Evolutionary conservation across 2,888 invertebrate species (phyloP), one percentile per base, ranked within the genome.

Genomic region (Microchrysa polita): DNA sequence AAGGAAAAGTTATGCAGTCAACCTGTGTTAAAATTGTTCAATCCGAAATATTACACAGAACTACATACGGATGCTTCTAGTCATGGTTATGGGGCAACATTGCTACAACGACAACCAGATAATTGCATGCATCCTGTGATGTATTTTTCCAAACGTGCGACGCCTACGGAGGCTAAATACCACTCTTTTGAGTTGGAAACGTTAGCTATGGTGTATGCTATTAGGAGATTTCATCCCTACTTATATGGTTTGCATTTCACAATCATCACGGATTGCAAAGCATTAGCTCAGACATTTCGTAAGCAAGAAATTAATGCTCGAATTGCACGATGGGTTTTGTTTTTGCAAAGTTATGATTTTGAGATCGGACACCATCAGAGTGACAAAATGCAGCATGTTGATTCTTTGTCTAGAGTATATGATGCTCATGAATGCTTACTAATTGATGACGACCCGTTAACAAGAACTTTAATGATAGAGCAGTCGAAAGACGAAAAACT

Each of bases 101-200:
- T 60, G 14, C n/a, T 60, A 14, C 60, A 60, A 34, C 60, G 60
- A 5, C 23, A 60, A 60, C 60, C 60, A 14, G 60, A 60, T n/a
- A 18, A 27, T 2, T 12, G 5, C 5, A 27, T 60, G 23, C 60
- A 60, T 2, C 60, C 60, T 5, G 34, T 60, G 12, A 23, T 60
- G 60, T 60, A 27, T 34, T 60, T 16, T 14, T 16, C n/a, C 60
- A 16, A 12, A 14, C 60, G 60, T 16, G 27, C 60, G 23, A 60
- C 60, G n/a, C 23, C 60, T 23, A 12, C 27, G 23, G 34, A 60
- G 1, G n/a, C 12, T 12, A 60, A 60, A 27, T 60, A 27, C 18
- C 60, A 60, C n/a, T 60, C 60, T n/a, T 60, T 60, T 34, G 60
- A 60, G 1, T n/a, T 60, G 34, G 60, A 23, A 60, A 60, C 23